phyloP scores from a whole-genome alignment of 2,888 invertebrate genomes.

The Drosophila kokeensis region DNA sequence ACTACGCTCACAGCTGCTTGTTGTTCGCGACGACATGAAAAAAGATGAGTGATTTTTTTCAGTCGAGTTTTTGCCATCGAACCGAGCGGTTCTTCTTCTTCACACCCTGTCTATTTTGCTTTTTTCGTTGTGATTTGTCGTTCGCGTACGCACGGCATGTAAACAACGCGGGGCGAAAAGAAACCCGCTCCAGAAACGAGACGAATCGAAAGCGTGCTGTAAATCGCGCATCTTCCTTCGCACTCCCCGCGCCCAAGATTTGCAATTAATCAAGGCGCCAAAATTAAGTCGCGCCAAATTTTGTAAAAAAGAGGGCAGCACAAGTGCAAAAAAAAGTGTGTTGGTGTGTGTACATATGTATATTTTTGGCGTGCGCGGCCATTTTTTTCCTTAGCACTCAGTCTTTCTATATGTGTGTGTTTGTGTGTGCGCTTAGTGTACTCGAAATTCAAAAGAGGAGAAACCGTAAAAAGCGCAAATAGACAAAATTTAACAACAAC shows the following conservation, averaged over 20 bases:
- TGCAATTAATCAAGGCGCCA: conserved; percentile 48
- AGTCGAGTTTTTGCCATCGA: conserved; percentile 85
- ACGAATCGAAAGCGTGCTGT: conserved; percentile 29
- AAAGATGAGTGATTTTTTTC: conserved; percentile 83
- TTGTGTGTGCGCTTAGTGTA: conserved; percentile 48
- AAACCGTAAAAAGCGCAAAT: conserved; percentile 56
- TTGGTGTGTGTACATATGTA: conserved; percentile 51
- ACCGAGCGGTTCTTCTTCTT: conserved; percentile 69
- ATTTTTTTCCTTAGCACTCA: conserved; percentile 77
- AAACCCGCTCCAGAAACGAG: conserved; percentile 28
- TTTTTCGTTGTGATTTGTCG: conserved; percentile 60
- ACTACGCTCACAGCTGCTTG: conserved; percentile 52
- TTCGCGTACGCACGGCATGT: conserved; percentile 62
- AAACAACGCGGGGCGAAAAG: conserved; percentile 51
- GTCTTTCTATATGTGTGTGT: conserved; percentile 41
- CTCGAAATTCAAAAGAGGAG: conserved; percentile 53
- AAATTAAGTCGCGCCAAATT: conserved; percentile 59
- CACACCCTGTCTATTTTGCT: conserved; percentile 55
- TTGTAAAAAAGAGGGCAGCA: conserved; percentile 52
- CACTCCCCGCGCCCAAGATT: conserved; percentile 5
- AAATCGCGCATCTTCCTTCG: conserved; percentile 8
- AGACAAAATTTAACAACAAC: conserved; percentile 44
- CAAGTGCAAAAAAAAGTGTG: conserved; percentile 69
- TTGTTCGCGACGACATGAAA: conserved; percentile 52
- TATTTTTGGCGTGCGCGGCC: conserved; percentile 83